phyloP scores from a whole-genome alignment of 1,140 invertebrate genomes.

The Procambarus clarkii region DNA sequence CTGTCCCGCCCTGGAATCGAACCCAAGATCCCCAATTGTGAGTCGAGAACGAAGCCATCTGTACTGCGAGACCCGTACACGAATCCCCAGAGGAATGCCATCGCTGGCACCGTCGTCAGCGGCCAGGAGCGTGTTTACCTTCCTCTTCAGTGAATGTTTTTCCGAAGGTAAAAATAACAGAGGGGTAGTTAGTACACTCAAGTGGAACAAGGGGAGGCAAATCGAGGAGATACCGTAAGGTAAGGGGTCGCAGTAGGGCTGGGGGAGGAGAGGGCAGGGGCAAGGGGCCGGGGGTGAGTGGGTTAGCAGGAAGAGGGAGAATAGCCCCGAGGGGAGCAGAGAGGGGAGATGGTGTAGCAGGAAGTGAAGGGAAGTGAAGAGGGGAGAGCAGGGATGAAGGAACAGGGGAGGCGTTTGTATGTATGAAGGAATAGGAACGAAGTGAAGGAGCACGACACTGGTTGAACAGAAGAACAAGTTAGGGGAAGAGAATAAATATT shows the following conservation, averaged over 20 bases:
- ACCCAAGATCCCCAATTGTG: no score
- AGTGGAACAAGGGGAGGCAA: neutral
- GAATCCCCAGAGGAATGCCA: no score
- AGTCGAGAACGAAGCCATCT: no score
- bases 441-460: neutral
- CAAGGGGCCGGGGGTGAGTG: no score
- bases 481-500: neutral
- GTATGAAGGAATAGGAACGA: no score
- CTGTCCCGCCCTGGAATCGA: no score
- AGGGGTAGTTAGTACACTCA: neutral
- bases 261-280: no score
- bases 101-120: no score
- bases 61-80: no score
- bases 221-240: neutral
- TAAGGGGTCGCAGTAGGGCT: neutral
- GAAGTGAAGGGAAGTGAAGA: neutral
- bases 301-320: no score
- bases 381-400: neutral
- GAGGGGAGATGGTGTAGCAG: neutral
- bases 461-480: neutral
- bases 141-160: neutral
- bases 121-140: neutral
- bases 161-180: neutral
- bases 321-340: neutral
- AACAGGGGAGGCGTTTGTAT: neutral